Evolutionary conservation across 2,113 vertebrate species (phyloP).

Genomic region (Notothenia coriiceps): DNA sequence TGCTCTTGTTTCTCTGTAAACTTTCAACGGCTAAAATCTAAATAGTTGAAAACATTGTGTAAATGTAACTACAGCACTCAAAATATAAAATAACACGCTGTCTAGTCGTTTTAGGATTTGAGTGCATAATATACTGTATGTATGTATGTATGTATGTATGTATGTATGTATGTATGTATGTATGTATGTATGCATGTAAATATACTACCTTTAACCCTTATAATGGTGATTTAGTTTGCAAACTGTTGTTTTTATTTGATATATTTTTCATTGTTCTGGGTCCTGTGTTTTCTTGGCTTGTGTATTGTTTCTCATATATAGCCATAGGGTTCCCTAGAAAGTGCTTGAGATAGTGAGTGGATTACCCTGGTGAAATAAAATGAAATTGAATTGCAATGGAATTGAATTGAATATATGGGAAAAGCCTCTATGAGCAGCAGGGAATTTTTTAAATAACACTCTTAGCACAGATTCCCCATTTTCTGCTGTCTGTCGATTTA

Average conservation of each 20-base stretch:
- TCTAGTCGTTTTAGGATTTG: no score
- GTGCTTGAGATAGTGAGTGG: conserved; percentile 23
- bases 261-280: conserved; percentile 11
- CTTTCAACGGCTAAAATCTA: no score
- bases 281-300: background rate
- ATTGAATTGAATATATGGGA: conserved; percentile 48
- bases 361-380: conserved; percentile 48
- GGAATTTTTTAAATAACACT: conserved; percentile 56
- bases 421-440: conserved; percentile 22
- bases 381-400: conserved; percentile 66
- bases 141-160: no score
- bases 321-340: conserved; percentile 7
- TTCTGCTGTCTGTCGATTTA: conserved; percentile 61
- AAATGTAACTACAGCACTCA: no score
- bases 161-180: no score
- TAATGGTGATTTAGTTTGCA: background rate
- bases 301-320: conserved; percentile 18
- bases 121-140: no score
- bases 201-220: background rate
- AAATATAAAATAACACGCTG: no score
- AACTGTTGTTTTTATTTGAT: conserved; percentile 25
- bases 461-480: conserved; percentile 50
- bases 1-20: no score
- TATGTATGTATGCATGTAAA: no score
- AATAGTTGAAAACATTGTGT: no score